phyloP scores from a whole-genome alignment of 2,113 vertebrate genomes.

The Ptilonorhynchus violaceus region DNA sequence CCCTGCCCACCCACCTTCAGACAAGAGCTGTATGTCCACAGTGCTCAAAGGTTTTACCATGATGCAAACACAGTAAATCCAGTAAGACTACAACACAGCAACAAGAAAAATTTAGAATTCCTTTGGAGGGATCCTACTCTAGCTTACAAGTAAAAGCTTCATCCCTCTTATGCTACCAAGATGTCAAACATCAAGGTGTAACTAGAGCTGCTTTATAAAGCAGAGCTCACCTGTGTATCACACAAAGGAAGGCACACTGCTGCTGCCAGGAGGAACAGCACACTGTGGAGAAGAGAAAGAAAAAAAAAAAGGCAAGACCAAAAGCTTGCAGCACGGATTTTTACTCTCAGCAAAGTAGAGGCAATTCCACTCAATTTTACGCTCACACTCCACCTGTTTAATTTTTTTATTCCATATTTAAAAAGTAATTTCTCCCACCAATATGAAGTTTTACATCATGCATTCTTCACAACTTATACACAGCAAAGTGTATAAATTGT shows the following conservation, averaged over 20 bases:
- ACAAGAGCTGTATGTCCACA: not conserved
- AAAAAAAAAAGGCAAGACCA: not conserved
- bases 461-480: not conserved
- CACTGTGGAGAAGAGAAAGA: constrained; percentile 62
- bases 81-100: not conserved
- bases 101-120: not conserved
- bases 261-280: constrained; percentile 79
- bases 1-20: not conserved
- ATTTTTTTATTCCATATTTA: not conserved
- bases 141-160: not conserved
- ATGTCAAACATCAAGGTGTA: not conserved
- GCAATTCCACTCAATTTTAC: not conserved
- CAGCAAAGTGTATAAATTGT: no score
- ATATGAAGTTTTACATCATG: not conserved
- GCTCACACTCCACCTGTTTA: not conserved
- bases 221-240: constrained; percentile 82
- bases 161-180: not conserved
- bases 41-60: not conserved
- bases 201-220: not conserved
- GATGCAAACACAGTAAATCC: not conserved
- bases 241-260: constrained; percentile 79
- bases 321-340: not conserved
- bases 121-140: not conserved
- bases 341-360: not conserved
- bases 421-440: not conserved